Conservation (phyloP, 2,797 vertebrate species). For the Carapus acus region DNA sequence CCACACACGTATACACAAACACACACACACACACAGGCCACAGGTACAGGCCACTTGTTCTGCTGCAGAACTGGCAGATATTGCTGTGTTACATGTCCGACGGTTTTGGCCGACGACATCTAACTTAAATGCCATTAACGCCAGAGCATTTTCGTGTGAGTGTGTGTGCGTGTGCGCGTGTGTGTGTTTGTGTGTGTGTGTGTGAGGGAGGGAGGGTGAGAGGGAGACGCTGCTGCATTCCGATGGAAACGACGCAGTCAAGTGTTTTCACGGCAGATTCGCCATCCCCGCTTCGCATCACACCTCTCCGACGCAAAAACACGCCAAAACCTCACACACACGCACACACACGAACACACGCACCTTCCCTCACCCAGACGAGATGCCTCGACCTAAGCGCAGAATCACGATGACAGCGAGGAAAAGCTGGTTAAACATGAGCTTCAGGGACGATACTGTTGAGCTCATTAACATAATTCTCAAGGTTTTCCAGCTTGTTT, state of each 20-base stretch:
- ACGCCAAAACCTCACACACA: conserved; percentile 9
- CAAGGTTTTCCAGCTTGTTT: conserved; percentile 25
- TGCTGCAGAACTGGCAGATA: conserved; percentile 18
- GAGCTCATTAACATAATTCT: conserved; percentile 1
- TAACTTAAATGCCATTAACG: conserved; percentile 42
- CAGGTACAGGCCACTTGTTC: conserved; percentile 13
- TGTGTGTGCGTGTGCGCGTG: conserved; percentile 6
- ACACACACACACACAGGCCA: conserved; percentile 22
- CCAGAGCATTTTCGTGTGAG: conserved; percentile 31
- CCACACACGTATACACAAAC: neutral
- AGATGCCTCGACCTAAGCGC: conserved; percentile 7
- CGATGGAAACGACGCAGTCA: conserved; percentile 73
- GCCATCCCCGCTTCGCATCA: conserved; percentile 30
- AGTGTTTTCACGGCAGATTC: conserved; percentile 29
- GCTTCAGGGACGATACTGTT: conserved; percentile 16
- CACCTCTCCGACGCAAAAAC: conserved; percentile 35
- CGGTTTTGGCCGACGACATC: conserved; percentile 48
- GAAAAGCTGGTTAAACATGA: conserved; percentile 23
- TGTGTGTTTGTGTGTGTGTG: neutral
- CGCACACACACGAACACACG: conserved; percentile 11
- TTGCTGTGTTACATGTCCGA: conserved; percentile 24
- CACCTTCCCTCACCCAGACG: conserved; percentile 20
- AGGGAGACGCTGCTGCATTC: conserved; percentile 62
- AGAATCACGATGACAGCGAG: conserved; percentile 5
- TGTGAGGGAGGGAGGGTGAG: conserved; percentile 9